A percentile compares a stretch with the other conserved stretches of the same genome.
These are phyloP conservation scores for Pseudomugil gertrudae DNA, from an alignment of 2,797 vertebrate species.

Conservation along the genomic window DNA sequence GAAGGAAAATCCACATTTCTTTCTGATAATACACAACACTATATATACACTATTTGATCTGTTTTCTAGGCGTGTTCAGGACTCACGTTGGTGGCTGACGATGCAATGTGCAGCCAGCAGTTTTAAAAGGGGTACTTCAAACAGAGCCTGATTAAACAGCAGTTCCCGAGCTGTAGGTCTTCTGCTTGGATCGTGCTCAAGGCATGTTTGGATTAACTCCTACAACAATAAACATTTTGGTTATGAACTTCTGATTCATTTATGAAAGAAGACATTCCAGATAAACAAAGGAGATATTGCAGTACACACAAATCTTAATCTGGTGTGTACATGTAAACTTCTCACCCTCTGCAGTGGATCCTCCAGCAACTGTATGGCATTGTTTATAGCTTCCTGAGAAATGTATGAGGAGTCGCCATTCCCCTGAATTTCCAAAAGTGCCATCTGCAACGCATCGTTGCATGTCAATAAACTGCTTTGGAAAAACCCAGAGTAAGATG, in stretches of 20 bases:
- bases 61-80: background rate
- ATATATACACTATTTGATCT: background rate
- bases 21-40: background rate
- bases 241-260: slow-evolving; percentile 23
- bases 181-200: slow-evolving; percentile 87
- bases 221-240: slow-evolving; percentile 60
- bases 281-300: background rate
- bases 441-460: slow-evolving; percentile 86
- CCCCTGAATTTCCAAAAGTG: slow-evolving; percentile 95
- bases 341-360: slow-evolving; percentile 94
- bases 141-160: slow-evolving; percentile 94
- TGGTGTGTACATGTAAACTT: background rate
- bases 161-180: slow-evolving; percentile 94
- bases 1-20: background rate
- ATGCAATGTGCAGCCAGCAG: slow-evolving; percentile 95
- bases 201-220: slow-evolving; percentile 97
- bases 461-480: slow-evolving; percentile 1
- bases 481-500: background rate
- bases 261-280: background rate
- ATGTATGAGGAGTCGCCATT: slow-evolving; percentile 94
- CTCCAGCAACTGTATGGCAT: slow-evolving; percentile 93
- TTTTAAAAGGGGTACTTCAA: slow-evolving; percentile 95
- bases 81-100: slow-evolving; percentile 95
- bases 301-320: background rate
- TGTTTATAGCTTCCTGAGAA: slow-evolving; percentile 94